Evolutionary conservation across 2,888 invertebrate species (phyloP).

Genomic region (Perdita meconis): DNA sequence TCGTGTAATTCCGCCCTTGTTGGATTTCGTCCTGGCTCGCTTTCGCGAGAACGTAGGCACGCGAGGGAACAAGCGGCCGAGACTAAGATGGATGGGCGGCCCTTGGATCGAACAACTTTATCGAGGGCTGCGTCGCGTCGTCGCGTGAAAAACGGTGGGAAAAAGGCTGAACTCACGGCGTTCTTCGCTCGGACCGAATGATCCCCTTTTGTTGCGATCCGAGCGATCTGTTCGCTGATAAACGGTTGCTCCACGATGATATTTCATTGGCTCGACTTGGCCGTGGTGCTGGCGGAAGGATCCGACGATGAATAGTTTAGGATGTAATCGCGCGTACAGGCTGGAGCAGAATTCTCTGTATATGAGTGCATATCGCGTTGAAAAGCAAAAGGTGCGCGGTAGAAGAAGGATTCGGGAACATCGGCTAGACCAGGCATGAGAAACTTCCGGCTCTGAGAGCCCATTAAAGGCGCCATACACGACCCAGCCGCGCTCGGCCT

Average conservation of each 20-base stretch:
- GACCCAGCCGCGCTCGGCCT: no score
- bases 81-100: conserved; percentile 73
- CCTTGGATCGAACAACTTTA: conserved; percentile 69
- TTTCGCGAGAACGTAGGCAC: conserved; percentile 49
- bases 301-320: no score
- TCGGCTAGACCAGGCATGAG: no score
- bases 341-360: no score
- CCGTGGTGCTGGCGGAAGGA: no score
- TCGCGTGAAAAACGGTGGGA: conserved; percentile 34
- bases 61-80: conserved; percentile 65
- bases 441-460: no score
- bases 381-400: no score
- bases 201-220: conserved; percentile 24
- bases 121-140: conserved; percentile 62
- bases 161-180: conserved; percentile 4
- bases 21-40: conserved; percentile 26
- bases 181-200: conserved; percentile 7
- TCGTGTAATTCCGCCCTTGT: conserved; percentile 23
- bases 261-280: neutral
- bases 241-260: conserved; percentile 18
- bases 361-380: no score
- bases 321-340: no score
- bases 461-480: no score
- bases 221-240: conserved; percentile 20
- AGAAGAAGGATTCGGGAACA: no score